Base-by-base conservation (phyloP, 1,140 invertebrate species). In the Diachasma alloeum region DNA sequence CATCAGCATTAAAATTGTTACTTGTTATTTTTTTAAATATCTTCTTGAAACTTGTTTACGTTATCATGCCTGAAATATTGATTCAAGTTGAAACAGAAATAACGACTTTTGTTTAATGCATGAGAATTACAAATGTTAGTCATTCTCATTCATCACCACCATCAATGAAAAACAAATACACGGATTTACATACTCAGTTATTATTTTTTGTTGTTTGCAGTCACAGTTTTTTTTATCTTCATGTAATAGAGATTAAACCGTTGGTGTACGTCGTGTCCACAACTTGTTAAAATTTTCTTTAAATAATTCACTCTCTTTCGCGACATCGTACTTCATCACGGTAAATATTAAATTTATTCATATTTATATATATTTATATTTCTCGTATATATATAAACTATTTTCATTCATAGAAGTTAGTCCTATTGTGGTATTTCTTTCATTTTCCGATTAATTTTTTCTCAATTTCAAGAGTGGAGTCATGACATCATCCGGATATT, bases 81-180 rank as follows among this genome's bases (percentile, higher is more conserved):
- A 53, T 53, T 79, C 77, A 72, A 79, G 79, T 80, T 79, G 74
- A 82, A 81, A 67, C 76, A 72, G 82, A 84, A 81, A 72, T 78
- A 86, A 82, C 75, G 79, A 82, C 79, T 77, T 31, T 76, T 81
- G 80, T 74, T 78, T 79, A 63, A 73, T 31, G 31, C 31, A 31
- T 31, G 31, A 31, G 31, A 31, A 31, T 31, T 31, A 31, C 31
- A 31, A 3, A 31, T 31, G 2, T 31, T 31, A 31, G 31, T 31
- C 6, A 31, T 6, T 31, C 31, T 31, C 31, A 31, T 31, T 73
- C 69, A 79, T 79, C 81, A 74, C 78, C 83, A 81, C 69, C 83
- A 82, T 84, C 80, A 83, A 84, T 31, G 26, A 81, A 72, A 85
- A 86, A 84, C 81, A 80, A 86, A 85, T 85, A 84, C 83, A 85